Evolutionary conservation across 2,797 vertebrate species (phyloP).

Genomic region (Alcedo quadribrachys): DNA sequence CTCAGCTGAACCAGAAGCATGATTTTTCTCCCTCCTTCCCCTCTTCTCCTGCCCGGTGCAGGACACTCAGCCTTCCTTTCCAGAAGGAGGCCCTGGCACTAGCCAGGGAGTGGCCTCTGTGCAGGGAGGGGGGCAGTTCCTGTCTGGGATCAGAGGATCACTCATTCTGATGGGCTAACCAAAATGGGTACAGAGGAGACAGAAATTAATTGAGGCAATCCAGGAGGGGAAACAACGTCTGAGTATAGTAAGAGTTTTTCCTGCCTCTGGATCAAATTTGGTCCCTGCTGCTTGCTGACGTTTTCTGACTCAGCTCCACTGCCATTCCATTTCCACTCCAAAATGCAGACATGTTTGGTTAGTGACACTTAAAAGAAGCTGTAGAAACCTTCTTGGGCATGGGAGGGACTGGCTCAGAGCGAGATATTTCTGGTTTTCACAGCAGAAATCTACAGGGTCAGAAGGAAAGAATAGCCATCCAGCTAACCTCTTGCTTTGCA

Average conservation of each 20-base stretch:
- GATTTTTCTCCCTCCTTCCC: no score
- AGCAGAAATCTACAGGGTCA: not conserved
- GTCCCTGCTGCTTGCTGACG: not conserved
- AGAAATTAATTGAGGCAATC: not conserved
- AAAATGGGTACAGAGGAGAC: not conserved
- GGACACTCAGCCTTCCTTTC: not conserved
- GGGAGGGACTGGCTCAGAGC: not conserved
- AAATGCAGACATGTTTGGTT: accelerated
- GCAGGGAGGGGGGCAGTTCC: no score
- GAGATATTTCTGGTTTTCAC: not conserved
- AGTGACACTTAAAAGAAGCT: not conserved
- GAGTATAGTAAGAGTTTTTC: not conserved
- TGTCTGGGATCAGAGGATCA: not conserved
- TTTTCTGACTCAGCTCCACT: not conserved
- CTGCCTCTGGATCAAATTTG: not conserved
- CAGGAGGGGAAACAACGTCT: not conserved
- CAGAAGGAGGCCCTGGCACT: no score
- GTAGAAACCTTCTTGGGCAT: not conserved
- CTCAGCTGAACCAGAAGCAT: not conserved
- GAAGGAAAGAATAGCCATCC: not conserved
- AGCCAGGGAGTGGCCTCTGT: accelerated
- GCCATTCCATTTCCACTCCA: accelerated
- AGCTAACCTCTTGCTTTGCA: accelerated
- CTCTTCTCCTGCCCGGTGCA: not conserved
- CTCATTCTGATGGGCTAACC: not conserved